Evolutionary conservation across 1,140 invertebrate species (phyloP).

Genomic region (Drosophila seguyi): DNA sequence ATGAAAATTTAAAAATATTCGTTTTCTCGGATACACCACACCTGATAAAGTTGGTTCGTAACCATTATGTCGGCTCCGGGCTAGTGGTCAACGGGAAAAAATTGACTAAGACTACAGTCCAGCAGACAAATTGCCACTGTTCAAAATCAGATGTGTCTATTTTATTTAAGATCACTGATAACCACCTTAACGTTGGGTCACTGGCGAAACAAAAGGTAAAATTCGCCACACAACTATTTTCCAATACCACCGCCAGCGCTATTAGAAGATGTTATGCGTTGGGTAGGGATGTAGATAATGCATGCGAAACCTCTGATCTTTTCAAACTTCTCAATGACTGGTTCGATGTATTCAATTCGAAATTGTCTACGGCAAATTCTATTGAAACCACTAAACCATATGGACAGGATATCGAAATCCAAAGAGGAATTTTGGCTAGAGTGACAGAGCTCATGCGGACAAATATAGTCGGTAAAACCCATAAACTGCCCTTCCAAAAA

Average conservation of each 20-base stretch:
- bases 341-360: neutral
- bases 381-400: neutral
- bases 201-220: neutral
- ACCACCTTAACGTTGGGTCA: neutral
- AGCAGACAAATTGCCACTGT: neutral
- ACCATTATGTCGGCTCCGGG: neutral
- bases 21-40: conserved; percentile 17
- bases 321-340: neutral
- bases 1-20: conserved; percentile 7
- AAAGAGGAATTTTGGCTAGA: neutral
- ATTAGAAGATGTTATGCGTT: neutral
- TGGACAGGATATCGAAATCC: neutral
- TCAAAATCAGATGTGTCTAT: neutral
- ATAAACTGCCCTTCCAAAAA: neutral
- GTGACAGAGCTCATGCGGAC: neutral
- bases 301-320: no score
- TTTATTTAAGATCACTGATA: neutral
- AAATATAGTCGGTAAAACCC: neutral
- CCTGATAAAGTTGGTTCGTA: conserved; percentile 20
- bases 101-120: neutral
- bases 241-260: neutral
- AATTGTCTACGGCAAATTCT: neutral
- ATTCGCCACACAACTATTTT: neutral
- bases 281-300: neutral
- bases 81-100: neutral